Base-by-base conservation (phyloP, 1,140 invertebrate species). In the Anastatus disparis region DNA sequence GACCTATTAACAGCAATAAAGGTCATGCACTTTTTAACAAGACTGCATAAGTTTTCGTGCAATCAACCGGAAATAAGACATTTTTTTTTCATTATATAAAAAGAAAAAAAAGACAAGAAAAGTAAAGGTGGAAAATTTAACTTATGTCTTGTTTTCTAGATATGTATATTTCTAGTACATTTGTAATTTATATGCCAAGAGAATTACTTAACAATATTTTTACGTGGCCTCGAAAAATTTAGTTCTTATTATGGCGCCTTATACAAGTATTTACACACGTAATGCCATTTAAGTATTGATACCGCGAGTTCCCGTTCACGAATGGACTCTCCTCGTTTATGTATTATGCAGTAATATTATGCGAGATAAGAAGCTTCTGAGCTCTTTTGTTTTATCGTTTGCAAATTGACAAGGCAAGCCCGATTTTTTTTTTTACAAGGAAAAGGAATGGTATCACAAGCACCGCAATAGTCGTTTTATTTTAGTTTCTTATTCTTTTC, bases 371-470 rank as follows among this genome's bases (percentile, higher is more conserved):
- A 31, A 31, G 15, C 20, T 42, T 22, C 50, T 3, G 10, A 29
- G 44, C 55, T 68, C 53, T 46, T 67, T 15, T 50, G 17, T 27
- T 59, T 68, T 68, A 68, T 68, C 53, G 53, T 26, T n/a, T 67
- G 53, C 40, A 48, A 58, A 67, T 56, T 48, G 64, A 56, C 64
- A 22, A 56, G 50, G 31, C 35, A 26, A 7, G 38, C 26, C 35
- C 26, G 38, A 27, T 22, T 53, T 55, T n/a, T n/a, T n/a, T n/a
- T n/a, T n/a, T 56, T 56, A 55, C 62, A 17, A 64, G 29, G 20
- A 64, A 13, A 24, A 52, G 44, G 20, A 46, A 9, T 24, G 56
- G 44, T 44, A 59, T n/a, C 50, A 8, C 26, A 26, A 2, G 12
- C 20, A 6, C 31, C 31, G 10, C 4, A 35, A 4, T 4, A 4